A percentile compares a stretch with the other conserved stretches of the same genome.
These are phyloP conservation scores for Papilio helenus DNA, from an alignment of 1,140 invertebrate genomes.

Conservation along the genomic window DNA sequence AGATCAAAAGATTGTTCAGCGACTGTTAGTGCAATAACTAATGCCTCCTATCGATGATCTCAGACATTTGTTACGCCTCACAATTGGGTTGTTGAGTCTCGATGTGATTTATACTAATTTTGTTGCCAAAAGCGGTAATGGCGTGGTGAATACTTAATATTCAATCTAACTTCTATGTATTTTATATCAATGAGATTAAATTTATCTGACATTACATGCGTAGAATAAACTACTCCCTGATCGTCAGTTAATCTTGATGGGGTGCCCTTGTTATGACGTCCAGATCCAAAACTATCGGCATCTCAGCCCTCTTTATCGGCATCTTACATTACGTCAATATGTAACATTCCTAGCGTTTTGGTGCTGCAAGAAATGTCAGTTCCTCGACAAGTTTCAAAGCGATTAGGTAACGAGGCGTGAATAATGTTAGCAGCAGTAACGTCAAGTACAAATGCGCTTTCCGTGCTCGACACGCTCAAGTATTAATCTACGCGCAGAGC, in stretches of 20 bases:
- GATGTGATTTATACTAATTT: conserved; percentile 20
- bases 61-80: conserved; percentile 21
- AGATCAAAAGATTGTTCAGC: conserved; percentile 29
- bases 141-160: not conserved
- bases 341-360: not conserved
- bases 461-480: conserved; percentile 38
- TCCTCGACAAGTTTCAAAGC: conserved; percentile 7
- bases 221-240: not conserved
- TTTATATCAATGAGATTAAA: not conserved
- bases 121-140: conserved; percentile 3
- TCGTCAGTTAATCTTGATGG: not conserved
- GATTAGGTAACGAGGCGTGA: conserved; percentile 26
- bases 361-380: not conserved
- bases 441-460: conserved; percentile 39
- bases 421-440: conserved; percentile 32
- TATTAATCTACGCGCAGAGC: conserved; percentile 30
- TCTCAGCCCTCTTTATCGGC: not conserved
- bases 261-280: too few relatives aligned
- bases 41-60: conserved; percentile 27
- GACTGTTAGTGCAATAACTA: conserved; percentile 17
- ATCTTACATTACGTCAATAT: too few relatives aligned
- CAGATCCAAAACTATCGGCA: not conserved
- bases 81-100: conserved; percentile 16
- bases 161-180: not conserved
- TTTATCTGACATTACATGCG: not conserved